Evolutionary conservation across 2,113 vertebrate species (phyloP).

Genomic region (Parus major): DNA sequence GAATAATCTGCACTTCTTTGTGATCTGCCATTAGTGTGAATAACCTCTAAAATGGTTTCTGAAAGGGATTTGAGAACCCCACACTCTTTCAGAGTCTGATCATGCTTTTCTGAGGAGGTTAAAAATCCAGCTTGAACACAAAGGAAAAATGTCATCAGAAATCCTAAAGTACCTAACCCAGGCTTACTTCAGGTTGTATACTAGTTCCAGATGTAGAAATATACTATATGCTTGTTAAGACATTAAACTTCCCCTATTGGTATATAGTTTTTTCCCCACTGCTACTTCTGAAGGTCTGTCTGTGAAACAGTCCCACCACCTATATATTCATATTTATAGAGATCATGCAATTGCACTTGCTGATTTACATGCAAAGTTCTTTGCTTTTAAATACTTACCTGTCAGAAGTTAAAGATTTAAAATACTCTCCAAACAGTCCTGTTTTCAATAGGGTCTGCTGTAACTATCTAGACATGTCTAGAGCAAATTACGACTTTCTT

Average conservation of each 20-base stretch:
- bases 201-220: background rate
- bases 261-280: background rate
- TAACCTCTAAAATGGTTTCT: background rate
- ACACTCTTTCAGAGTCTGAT: background rate
- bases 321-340: background rate
- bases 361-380: background rate
- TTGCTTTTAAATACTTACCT: background rate
- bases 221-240: background rate
- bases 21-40: background rate
- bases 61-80: background rate
- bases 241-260: background rate
- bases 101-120: background rate
- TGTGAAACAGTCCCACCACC: background rate
- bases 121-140: background rate
- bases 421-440: background rate
- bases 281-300: background rate
- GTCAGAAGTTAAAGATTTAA: background rate
- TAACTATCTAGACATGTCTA: background rate
- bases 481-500: constrained; percentile 20
- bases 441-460: background rate
- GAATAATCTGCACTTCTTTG: background rate
- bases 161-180: background rate
- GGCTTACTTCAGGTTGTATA: background rate
- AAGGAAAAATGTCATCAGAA: background rate
- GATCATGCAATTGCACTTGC: background rate